Conservation (phyloP, 2,113 vertebrate species). For the Marcusenius ussheri region DNA sequence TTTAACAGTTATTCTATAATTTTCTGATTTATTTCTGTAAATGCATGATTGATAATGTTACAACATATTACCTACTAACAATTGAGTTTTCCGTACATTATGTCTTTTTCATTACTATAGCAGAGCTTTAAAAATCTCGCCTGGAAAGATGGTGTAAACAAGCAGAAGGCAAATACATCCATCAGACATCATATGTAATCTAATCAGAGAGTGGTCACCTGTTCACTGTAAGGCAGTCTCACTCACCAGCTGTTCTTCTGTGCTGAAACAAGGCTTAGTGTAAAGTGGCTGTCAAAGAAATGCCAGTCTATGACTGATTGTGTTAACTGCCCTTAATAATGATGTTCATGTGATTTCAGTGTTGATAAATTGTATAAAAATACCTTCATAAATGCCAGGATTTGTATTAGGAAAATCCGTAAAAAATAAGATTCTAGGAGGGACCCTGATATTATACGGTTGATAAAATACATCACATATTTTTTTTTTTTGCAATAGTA, state of each 20-base stretch:
- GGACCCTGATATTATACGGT: neutral
- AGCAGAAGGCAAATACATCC: conserved; percentile 26
- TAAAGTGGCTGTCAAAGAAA: conserved; percentile 20
- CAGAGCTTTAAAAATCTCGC: conserved; percentile 1
- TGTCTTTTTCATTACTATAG: neutral
- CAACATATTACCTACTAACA: neutral
- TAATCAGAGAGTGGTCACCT: conserved; percentile 31
- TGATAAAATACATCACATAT: neutral
- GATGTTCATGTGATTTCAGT: neutral
- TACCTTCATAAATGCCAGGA: neutral
- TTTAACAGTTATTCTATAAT: neutral
- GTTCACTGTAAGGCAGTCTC: conserved; percentile 15
- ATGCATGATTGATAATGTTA: neutral
- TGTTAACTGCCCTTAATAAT: conserved; percentile 6
- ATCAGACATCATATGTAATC: conserved; percentile 39
- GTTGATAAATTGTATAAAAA: neutral
- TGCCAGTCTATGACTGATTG: conserved; percentile 24
- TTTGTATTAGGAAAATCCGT: neutral
- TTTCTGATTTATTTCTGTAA: neutral
- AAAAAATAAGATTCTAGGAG: neutral
- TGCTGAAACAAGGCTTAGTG: neutral
- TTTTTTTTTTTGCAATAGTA: neutral
- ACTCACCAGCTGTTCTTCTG: neutral
- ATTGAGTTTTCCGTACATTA: neutral
- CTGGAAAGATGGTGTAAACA: neutral